phyloP scores from a whole-genome alignment of 2,113 vertebrate species.

The Hippolais icterina region DNA sequence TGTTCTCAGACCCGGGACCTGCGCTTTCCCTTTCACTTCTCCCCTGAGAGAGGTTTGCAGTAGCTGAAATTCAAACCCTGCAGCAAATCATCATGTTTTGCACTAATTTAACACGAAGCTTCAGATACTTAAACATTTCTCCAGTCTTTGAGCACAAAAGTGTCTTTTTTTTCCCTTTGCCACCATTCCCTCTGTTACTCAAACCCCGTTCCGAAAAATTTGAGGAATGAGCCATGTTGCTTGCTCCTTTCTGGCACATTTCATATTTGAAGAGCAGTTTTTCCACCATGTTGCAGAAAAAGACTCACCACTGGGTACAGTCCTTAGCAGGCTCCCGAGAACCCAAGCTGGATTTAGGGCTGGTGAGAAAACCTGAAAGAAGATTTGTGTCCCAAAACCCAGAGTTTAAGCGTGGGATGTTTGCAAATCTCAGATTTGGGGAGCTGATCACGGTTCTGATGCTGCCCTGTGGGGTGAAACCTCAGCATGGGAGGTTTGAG shows the following conservation, averaged over 20 bases:
- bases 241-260: neutral
- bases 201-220: neutral
- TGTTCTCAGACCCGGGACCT: neutral
- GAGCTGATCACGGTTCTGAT: neutral
- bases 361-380: neutral
- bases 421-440: neutral
- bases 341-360: neutral
- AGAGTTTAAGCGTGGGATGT: neutral
- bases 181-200: neutral
- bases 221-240: neutral
- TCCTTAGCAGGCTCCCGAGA: neutral
- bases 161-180: neutral
- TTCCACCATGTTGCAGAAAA: neutral
- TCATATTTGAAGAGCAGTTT: neutral
- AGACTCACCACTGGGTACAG: neutral
- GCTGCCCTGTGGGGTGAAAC: neutral
- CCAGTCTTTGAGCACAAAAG: neutral
- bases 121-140: neutral
- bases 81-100: neutral
- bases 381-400: neutral
- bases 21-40: neutral
- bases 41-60: neutral
- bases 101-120: conserved; percentile 19
- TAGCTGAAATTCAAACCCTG: conserved; percentile 16
- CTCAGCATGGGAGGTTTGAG: fast-evolving